A percentile compares a stretch with the other conserved stretches of the same genome.
These are phyloP conservation scores for Phytoseiulus persimilis DNA, from an alignment of 2,888 invertebrate genomes.

Conservation along the genomic window DNA sequence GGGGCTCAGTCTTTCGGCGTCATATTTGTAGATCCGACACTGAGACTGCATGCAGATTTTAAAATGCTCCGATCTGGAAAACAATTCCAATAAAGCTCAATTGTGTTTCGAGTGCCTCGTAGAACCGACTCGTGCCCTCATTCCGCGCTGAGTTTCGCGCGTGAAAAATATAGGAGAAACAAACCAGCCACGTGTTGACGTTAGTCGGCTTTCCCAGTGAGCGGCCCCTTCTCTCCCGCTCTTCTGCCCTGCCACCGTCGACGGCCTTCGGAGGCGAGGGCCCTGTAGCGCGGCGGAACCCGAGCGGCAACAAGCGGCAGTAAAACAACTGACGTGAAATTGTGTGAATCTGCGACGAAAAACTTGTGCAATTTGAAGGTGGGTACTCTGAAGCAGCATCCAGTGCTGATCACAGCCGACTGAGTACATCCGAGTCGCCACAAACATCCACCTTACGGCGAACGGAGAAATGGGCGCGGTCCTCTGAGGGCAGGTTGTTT, in stretches of 20 bases:
- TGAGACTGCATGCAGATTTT: not conserved
- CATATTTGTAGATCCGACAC: too few relatives aligned
- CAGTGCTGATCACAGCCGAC: not conserved
- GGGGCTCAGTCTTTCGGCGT: too few relatives aligned
- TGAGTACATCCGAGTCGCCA: not conserved
- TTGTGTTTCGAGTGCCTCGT: not conserved
- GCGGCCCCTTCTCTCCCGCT: not conserved
- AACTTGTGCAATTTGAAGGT: not conserved
- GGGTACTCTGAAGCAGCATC: not conserved
- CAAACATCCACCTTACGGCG: not conserved
- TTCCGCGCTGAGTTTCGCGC: not conserved
- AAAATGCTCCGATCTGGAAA: not conserved
- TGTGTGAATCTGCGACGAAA: not conserved
- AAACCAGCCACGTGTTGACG: not conserved
- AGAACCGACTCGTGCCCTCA: not conserved
- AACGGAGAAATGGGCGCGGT: conserved; percentile 5
- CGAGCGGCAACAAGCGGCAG: conserved; percentile 5
- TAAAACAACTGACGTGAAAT: not conserved
- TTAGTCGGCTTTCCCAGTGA: not conserved
- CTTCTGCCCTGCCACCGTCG: conserved; percentile 5
- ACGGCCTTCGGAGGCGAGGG: not conserved
- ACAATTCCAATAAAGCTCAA: not conserved
- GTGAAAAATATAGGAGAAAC: not conserved
- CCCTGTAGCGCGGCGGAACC: conserved; percentile 5
- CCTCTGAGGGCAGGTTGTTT: not conserved